Percentiles rank a stretch among this genome's conserved stretches.
phyloP scores from a whole-genome alignment of 2,888 invertebrate genomes.

The Drosophila meridionalis region DNA sequence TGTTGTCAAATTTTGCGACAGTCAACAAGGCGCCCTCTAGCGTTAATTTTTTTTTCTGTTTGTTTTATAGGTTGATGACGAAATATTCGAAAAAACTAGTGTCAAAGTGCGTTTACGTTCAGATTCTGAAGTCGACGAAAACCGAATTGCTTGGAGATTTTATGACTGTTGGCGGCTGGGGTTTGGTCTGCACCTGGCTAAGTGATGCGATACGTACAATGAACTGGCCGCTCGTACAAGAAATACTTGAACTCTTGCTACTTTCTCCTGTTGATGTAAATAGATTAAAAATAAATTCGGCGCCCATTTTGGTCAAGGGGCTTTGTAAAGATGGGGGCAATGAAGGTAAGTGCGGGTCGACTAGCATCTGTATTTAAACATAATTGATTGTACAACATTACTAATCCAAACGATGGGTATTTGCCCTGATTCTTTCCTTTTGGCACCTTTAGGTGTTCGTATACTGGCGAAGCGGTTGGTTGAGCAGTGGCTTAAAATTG shows the following conservation, averaged over 20 bases:
- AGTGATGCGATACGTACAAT: constrained; percentile 93
- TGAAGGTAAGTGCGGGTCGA: constrained; percentile 88
- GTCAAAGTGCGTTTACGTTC: constrained; percentile 97
- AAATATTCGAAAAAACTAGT: constrained; percentile 98
- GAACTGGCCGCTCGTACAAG: constrained; percentile 94
- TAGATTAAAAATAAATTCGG: constrained; percentile 94
- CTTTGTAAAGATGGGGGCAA: constrained; percentile 93
- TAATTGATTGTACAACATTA: background rate
- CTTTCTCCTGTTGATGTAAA: constrained; percentile 96
- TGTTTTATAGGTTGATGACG: constrained; percentile 92
- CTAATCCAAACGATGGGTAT: constrained; percentile 1
- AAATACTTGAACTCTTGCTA: constrained; percentile 93
- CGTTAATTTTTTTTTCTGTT: constrained; percentile 26
- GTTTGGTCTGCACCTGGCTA: constrained; percentile 95
- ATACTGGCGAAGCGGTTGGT: constrained; percentile 92
- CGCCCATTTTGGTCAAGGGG: constrained; percentile 95
- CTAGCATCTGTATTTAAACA: background rate
- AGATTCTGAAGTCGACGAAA: constrained; percentile 95
- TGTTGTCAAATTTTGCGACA: constrained; percentile 79
- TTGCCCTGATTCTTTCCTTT: background rate
- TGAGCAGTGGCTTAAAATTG: constrained; percentile 95
- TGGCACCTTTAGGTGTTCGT: constrained; percentile 89
- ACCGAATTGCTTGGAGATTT: constrained; percentile 93
- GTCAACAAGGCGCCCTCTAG: constrained; percentile 49
- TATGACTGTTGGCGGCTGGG: constrained; percentile 97